Conservation (phyloP, 37 sponge, comb jelly and placozoan species). For the Petrosia ficiformis region DNA sequence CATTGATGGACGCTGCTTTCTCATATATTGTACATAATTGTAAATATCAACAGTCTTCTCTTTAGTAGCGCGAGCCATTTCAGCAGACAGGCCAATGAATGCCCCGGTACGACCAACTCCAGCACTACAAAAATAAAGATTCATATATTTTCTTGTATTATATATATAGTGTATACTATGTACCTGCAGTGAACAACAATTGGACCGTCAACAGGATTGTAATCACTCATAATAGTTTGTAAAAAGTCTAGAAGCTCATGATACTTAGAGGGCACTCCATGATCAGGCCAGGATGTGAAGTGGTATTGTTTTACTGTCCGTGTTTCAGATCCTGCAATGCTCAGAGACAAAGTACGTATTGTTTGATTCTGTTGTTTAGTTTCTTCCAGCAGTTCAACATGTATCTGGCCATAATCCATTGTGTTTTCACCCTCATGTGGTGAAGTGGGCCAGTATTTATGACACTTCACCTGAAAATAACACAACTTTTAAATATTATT, state of each 20-base stretch:
- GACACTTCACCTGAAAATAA: slow-evolving; percentile 53
- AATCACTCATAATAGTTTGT: slow-evolving; percentile 43
- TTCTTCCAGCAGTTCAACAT: slow-evolving; percentile 46
- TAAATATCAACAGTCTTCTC: no score
- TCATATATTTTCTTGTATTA: no score
- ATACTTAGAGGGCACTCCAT: slow-evolving; percentile 78
- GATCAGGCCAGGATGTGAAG: slow-evolving; percentile 91
- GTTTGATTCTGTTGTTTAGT: slow-evolving; percentile 73
- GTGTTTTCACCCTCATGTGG: slow-evolving; percentile 45
- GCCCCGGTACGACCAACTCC: no score
- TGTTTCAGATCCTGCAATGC: no score
- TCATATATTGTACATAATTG: no score
- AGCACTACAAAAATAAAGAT: no score
- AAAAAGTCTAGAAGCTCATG: slow-evolving; percentile 79
- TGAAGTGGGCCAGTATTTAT: slow-evolving; percentile 78
- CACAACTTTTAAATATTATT: background rate
- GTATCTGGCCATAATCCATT: background rate
- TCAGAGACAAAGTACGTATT: slow-evolving; percentile 38
- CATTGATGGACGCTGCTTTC: no score
- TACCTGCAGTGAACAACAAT: slow-evolving; percentile 95
- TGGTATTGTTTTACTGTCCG: slow-evolving; percentile 83
- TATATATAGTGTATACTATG: no score
- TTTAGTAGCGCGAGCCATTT: no score
- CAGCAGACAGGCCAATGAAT: no score
- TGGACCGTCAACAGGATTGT: slow-evolving; percentile 66